phyloP scores from a whole-genome alignment of 2,888 invertebrate genomes.

The Eristalis pertinax region DNA sequence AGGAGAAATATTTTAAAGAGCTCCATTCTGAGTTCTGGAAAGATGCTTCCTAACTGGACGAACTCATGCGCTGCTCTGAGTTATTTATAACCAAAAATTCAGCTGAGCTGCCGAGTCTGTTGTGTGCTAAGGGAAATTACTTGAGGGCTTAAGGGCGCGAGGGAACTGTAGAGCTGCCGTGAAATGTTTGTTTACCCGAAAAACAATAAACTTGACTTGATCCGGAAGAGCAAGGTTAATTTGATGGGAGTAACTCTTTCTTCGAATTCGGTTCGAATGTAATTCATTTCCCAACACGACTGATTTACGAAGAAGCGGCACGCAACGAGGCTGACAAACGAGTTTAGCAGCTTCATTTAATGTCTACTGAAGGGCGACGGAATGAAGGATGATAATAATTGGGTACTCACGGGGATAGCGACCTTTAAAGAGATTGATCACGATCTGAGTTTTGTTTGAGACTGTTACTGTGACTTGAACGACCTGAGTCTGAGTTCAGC shows the following conservation, averaged over 20 bases:
- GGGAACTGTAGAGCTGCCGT: not conserved
- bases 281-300: not conserved
- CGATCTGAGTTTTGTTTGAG: not conserved
- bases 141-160: not conserved
- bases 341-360: not conserved
- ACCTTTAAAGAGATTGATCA: not conserved
- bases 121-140: not conserved
- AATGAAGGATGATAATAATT: not conserved
- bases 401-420: not conserved
- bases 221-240: not conserved
- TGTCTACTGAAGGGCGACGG: not conserved
- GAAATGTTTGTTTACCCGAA: not conserved
- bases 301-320: not conserved
- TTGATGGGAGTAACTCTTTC: not conserved
- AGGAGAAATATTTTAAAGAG: not conserved
- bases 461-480: not conserved
- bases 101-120: not conserved
- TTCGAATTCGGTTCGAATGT: not conserved
- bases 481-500: not conserved
- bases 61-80: not conserved
- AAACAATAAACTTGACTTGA: not conserved
- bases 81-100: not conserved
- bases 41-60: not conserved
- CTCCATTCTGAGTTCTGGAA: not conserved
- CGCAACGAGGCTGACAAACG: not conserved